Evolutionary conservation across 2,888 invertebrate species (phyloP).

Genomic region (Alcis repandata): DNA sequence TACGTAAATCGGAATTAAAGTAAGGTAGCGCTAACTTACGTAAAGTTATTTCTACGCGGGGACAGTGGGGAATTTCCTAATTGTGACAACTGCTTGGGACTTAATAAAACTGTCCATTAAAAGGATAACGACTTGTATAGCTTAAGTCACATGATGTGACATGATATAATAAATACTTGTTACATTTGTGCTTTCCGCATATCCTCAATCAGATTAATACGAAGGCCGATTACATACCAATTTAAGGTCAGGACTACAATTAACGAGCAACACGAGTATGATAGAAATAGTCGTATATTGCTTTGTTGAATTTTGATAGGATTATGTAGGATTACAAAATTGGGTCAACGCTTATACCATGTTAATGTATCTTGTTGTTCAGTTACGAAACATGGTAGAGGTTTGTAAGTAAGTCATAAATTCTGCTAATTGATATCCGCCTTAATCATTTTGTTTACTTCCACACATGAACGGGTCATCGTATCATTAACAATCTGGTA

Average conservation of each 20-base stretch:
- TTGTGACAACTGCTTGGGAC: constrained; percentile 21
- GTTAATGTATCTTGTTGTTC: constrained; percentile 41
- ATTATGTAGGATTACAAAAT: constrained; percentile 55
- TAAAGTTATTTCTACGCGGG: constrained; percentile 12
- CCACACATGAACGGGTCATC: constrained; percentile 2
- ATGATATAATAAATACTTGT: constrained; percentile 26
- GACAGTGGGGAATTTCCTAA: constrained; percentile 30
- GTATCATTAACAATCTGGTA: background rate
- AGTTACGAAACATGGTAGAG: constrained; percentile 48
- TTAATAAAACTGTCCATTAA: constrained; percentile 26
- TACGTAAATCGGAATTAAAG: constrained; percentile 33
- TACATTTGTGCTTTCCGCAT: constrained; percentile 40
- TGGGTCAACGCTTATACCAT: constrained; percentile 59
- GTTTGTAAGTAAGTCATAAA: constrained; percentile 40
- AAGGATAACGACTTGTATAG: constrained; percentile 25
- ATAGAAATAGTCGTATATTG: constrained; percentile 25
- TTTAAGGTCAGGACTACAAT: constrained; percentile 50
- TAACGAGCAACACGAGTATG: constrained; percentile 26
- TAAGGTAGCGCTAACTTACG: constrained; percentile 10
- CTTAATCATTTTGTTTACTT: constrained; percentile 38
- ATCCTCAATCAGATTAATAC: constrained; percentile 44
- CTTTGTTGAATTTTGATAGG: constrained; percentile 41
- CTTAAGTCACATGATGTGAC: constrained; percentile 19
- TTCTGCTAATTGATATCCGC: constrained; percentile 26
- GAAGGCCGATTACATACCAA: constrained; percentile 54